These are phyloP conservation scores for Drosophila tsacasi DNA, from an alignment of 1,140 invertebrate genomes.

Conservation along the genomic window DNA sequence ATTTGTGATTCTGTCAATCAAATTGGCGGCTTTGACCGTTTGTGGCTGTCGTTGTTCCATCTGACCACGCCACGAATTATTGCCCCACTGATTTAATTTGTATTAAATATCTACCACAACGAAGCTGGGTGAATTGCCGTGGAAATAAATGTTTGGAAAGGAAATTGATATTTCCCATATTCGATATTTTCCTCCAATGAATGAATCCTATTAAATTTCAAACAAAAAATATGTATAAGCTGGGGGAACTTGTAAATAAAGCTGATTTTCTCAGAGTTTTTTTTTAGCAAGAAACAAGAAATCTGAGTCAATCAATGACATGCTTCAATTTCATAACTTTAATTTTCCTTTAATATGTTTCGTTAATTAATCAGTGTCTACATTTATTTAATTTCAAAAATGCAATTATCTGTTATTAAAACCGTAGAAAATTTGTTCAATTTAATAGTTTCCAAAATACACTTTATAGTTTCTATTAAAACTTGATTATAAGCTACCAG, in stretches of 20 bases:
- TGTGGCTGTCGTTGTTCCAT: conserved; percentile 18
- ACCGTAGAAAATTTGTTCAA: neutral
- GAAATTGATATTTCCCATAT: conserved; percentile 13
- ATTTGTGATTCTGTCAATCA: conserved; percentile 73
- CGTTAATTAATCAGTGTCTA: neutral
- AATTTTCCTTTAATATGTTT: too few relatives aligned
- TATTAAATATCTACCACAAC: conserved; percentile 15
- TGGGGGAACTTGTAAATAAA: neutral
- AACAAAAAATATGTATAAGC: neutral
- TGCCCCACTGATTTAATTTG: conserved; percentile 66
- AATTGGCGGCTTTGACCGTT: conserved; percentile 49
- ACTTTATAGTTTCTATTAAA: neutral
- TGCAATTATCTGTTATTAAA: too few relatives aligned
- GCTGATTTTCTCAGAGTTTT: neutral
- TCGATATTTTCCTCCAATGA: neutral
- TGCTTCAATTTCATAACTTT: too few relatives aligned
- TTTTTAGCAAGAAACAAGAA: neutral
- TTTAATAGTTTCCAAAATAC: neutral
- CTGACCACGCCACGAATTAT: conserved; percentile 49
- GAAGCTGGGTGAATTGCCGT: conserved; percentile 1
- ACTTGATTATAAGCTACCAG: neutral
- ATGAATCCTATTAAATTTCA: conserved; percentile 8
- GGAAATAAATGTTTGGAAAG: conserved; percentile 14
- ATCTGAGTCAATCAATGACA: neutral
- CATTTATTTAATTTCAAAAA: neutral